Evolutionary conservation across 2,797 vertebrate species (phyloP).

Genomic region (Ctenopoma multispine): DNA sequence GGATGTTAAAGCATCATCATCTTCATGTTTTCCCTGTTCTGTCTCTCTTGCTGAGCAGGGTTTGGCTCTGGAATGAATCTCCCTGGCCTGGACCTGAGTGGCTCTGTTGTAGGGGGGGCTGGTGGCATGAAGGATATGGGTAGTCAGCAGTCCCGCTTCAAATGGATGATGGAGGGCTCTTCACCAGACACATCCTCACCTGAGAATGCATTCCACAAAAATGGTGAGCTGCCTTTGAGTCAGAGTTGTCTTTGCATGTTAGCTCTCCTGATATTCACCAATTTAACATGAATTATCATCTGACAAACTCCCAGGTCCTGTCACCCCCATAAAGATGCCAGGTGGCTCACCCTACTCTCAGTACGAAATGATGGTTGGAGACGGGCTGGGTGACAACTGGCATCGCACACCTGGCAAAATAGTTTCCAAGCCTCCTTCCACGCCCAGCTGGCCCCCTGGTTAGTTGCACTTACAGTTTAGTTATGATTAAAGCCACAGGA

Average conservation of each 20-base stretch:
- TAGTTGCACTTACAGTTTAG: slow-evolving; percentile 31
- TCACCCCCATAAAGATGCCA: slow-evolving; percentile 93
- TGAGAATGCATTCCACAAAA: slow-evolving; percentile 94
- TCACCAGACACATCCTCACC: slow-evolving; percentile 91
- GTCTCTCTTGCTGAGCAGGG: slow-evolving; percentile 74
- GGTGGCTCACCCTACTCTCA: slow-evolving; percentile 95
- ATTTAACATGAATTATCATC: slow-evolving; percentile 23
- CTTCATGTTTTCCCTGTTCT: neutral
- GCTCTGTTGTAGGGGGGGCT: slow-evolving; percentile 88
- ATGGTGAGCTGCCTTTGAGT: slow-evolving; percentile 82
- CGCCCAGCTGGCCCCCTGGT: slow-evolving; percentile 99
- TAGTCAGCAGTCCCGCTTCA: slow-evolving; percentile 96
- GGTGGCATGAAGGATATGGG: slow-evolving; percentile 88
- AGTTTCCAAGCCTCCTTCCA: slow-evolving; percentile 89
- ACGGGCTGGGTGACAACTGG: slow-evolving; percentile 94
- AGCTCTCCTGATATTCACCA: slow-evolving; percentile 45
- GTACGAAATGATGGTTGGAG: slow-evolving; percentile 93
- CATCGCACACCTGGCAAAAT: slow-evolving; percentile 98
- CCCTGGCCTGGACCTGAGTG: slow-evolving; percentile 89
- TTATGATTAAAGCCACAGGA: neutral
- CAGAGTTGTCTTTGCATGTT: neutral
- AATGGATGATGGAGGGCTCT: slow-evolving; percentile 98
- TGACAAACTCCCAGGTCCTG: slow-evolving; percentile 85
- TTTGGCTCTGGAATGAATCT: slow-evolving; percentile 88
- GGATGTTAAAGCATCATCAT: neutral